Percentiles rank a stretch among this genome's conserved stretches.
phyloP scores from a whole-genome alignment of 2,888 invertebrate genomes.

The Hermaeophaga mercurialis region DNA sequence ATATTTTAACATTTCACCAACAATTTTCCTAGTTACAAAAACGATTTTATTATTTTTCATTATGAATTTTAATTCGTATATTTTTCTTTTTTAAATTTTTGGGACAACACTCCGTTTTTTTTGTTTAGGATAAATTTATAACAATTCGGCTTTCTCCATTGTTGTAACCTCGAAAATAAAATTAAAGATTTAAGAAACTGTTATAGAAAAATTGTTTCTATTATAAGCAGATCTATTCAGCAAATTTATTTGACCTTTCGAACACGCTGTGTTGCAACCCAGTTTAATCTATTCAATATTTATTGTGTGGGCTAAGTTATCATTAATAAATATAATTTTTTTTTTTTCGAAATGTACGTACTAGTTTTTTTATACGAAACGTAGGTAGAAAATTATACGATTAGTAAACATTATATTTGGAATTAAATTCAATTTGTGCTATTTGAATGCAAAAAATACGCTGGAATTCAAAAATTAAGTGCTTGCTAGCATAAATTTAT shows the following conservation, averaged over 20 bases:
- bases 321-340: constrained; percentile 12
- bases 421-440: constrained; percentile 12
- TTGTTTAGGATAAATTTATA: no score
- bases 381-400: constrained; percentile 13
- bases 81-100: no score
- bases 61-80: no score
- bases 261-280: background rate
- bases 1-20: no score
- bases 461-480: constrained; percentile 1
- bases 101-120: no score
- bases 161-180: no score
- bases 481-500: background rate
- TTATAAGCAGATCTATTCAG: constrained; percentile 7
- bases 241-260: constrained; percentile 17
- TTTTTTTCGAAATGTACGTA: constrained; percentile 8
- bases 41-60: no score
- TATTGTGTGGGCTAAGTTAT: constrained; percentile 11
- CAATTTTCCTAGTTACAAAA: no score
- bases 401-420: constrained; percentile 15
- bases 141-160: no score
- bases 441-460: constrained; percentile 10
- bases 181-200: constrained; percentile 7
- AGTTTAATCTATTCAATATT: constrained; percentile 5
- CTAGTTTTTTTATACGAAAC: background rate
- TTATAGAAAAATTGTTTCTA: constrained; percentile 11